Evolutionary conservation across 2,888 invertebrate genomes (phyloP).

Genomic region (Lepidonotus clava): DNA sequence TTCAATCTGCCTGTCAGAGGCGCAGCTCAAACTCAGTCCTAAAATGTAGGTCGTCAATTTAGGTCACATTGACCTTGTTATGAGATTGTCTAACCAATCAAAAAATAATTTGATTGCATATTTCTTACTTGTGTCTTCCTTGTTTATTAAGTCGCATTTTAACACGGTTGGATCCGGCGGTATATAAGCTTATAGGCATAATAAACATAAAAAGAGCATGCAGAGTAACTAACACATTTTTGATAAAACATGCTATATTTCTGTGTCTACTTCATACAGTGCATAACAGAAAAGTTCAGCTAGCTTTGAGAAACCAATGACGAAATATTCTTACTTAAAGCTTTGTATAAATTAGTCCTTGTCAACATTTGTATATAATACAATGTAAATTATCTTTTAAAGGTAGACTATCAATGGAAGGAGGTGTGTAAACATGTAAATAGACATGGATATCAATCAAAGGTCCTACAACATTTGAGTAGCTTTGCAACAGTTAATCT

Average conservation of each 20-base stretch:
- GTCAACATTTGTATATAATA: constrained; percentile 7
- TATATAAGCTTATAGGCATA: too few species aligned
- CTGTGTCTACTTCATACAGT: too few species aligned
- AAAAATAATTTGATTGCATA: not conserved
- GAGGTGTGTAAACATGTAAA: constrained; percentile 1
- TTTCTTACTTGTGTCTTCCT: constrained; percentile 11
- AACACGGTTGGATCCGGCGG: too few species aligned
- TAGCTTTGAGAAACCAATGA: too few species aligned
- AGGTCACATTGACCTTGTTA: constrained; percentile 16
- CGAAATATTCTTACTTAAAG: not conserved
- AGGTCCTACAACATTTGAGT: not conserved
- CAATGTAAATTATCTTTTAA: constrained; percentile 39
- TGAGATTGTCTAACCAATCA: constrained; percentile 30
- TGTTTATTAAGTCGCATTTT: too few species aligned
- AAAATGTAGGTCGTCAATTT: not conserved
- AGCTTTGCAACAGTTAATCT: not conserved
- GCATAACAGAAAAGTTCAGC: too few species aligned
- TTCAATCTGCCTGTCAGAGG: not conserved
- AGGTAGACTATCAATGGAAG: not conserved
- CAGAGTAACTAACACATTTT: too few species aligned
- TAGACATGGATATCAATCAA: not conserved
- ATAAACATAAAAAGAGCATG: too few species aligned
- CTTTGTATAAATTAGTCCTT: not conserved
- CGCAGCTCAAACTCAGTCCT: not conserved
- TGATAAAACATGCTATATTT: too few species aligned